Conservation (phyloP, 2,888 invertebrate genomes). For the Achlya flavicornis region DNA sequence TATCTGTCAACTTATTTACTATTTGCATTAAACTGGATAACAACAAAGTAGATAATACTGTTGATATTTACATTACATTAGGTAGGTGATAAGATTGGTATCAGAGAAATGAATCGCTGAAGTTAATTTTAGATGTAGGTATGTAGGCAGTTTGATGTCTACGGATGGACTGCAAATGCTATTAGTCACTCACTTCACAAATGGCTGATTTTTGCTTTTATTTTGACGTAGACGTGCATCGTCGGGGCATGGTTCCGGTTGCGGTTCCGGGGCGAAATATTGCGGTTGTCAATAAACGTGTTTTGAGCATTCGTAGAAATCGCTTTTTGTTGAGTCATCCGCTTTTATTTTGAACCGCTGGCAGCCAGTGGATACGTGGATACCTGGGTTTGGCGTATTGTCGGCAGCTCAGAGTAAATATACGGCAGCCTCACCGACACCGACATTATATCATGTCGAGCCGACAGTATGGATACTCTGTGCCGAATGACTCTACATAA, state of each 20-base stretch:
- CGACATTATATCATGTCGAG: no score
- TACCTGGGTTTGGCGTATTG: slow-evolving; percentile 36
- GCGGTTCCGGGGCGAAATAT: slow-evolving; percentile 57
- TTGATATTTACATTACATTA: neutral
- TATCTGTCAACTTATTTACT: neutral
- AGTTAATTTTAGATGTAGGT: neutral
- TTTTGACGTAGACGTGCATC: slow-evolving; percentile 49
- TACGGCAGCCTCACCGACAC: no score
- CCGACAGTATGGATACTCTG: no score
- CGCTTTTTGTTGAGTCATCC: slow-evolving; percentile 52
- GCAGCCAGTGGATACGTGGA: slow-evolving; percentile 44
- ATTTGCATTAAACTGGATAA: no score
- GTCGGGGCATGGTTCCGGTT: slow-evolving; percentile 16
- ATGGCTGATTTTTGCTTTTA: slow-evolving; percentile 51
- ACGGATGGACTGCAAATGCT: slow-evolving; percentile 16
- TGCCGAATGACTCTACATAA: no score
- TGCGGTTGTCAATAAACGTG: slow-evolving; percentile 67
- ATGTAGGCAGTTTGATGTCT: neutral
- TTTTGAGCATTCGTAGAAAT: slow-evolving; percentile 66
- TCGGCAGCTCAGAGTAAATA: no score
- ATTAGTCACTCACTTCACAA: slow-evolving; percentile 41
- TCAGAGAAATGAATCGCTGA: neutral
- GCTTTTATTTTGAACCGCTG: slow-evolving; percentile 27
- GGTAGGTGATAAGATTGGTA: neutral
- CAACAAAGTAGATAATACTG: neutral